Conservation (phyloP, 2,888 invertebrate genomes). For the Lacanobia oleracea region DNA sequence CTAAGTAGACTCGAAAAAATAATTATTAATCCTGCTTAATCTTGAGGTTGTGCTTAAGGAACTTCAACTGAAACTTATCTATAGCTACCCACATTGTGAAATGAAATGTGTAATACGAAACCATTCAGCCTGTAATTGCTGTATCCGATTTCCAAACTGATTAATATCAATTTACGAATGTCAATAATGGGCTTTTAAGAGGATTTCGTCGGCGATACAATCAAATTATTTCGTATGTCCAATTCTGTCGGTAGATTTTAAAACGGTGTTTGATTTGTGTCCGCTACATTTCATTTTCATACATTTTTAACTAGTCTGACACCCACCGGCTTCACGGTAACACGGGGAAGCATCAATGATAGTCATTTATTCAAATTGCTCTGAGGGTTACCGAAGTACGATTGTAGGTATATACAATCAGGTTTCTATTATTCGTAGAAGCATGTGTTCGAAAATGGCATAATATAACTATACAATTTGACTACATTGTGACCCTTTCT, state of each 20-base stretch:
- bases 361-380: slow-evolving; percentile 53
- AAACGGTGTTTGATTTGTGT: slow-evolving; percentile 33
- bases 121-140: slow-evolving; percentile 12
- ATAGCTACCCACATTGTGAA: not conserved
- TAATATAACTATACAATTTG: not conserved
- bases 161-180: slow-evolving; percentile 29
- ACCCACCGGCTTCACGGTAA: no score
- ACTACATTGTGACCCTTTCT: not conserved
- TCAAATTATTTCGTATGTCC: slow-evolving; percentile 20
- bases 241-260: slow-evolving; percentile 25
- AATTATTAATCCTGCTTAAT: slow-evolving; percentile 1
- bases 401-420: not conserved
- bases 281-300: slow-evolving; percentile 49
- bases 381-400: slow-evolving; percentile 43
- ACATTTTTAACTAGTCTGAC: slow-evolving; percentile 50
- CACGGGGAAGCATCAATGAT: slow-evolving; percentile 47
- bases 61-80: not conserved
- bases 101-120: slow-evolving; percentile 5
- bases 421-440: not conserved
- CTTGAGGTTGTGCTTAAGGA: not conserved
- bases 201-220: slow-evolving; percentile 29
- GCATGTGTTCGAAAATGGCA: slow-evolving; percentile 2
- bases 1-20: slow-evolving; percentile 3
- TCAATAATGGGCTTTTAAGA: slow-evolving; percentile 10
- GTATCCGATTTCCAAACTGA: slow-evolving; percentile 20